These are phyloP conservation scores for Beroe ovata DNA, from an alignment of 37 sponge, comb jelly and placozoan species.

Conservation along the genomic window DNA sequence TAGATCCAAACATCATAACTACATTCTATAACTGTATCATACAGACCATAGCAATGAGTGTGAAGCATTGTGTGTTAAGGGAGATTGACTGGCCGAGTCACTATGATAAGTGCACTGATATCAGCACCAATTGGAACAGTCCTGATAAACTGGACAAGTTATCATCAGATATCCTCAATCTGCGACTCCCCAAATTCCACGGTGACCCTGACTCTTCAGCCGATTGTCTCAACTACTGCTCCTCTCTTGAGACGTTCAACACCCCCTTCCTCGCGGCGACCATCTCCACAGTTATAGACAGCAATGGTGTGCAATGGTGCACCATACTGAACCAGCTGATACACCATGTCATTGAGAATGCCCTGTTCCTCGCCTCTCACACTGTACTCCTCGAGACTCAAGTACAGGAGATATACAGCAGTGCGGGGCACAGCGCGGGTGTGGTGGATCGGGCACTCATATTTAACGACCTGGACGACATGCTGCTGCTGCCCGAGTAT, in stretches of 20 bases:
- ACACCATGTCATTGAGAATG: constrained; percentile 32
- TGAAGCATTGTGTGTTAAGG: neutral
- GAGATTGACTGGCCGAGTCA: constrained; percentile 15
- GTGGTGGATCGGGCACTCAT: constrained; percentile 36
- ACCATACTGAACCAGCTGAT: constrained; percentile 47
- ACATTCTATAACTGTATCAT: constrained; percentile 15
- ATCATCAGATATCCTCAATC: neutral
- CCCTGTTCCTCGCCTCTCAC: neutral
- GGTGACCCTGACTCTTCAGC: constrained; percentile 11
- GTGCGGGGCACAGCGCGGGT: neutral
- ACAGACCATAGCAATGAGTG: neutral
- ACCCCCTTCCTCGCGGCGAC: neutral
- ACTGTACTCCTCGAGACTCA: constrained; percentile 20
- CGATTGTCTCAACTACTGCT: constrained; percentile 20
- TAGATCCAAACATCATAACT: constrained; percentile 5
- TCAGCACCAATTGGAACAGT: neutral
- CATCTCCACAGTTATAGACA: neutral
- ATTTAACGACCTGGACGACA: neutral
- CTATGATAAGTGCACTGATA: neutral
- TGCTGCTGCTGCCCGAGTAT: neutral
- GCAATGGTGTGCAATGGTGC: constrained; percentile 46
- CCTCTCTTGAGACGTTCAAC: neutral
- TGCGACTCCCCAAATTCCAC: neutral
- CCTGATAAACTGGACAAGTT: neutral
- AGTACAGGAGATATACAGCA: neutral